phyloP scores from a whole-genome alignment of 2,797 vertebrate species.

The Decapterus maruadsi region DNA sequence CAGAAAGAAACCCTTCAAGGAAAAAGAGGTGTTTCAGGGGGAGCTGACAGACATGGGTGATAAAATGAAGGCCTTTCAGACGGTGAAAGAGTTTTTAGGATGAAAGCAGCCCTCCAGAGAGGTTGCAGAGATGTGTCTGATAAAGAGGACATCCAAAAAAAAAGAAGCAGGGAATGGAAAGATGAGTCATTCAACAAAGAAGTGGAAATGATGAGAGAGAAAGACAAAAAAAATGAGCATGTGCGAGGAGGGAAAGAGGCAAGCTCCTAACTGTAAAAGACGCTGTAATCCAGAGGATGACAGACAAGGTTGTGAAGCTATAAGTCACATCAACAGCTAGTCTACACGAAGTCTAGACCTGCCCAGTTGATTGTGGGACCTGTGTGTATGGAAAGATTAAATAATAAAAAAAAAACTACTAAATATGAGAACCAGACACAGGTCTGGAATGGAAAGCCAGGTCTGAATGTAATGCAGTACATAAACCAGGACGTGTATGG shows the following conservation, averaged over 20 bases:
- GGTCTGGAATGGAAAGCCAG: conserved; percentile 39
- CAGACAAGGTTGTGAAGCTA: conserved; percentile 37
- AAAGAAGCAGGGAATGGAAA: conserved; percentile 59
- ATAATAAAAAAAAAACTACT: conserved; percentile 43
- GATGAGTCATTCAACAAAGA: conserved; percentile 64
- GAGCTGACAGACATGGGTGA: conserved; percentile 48
- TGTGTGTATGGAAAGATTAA: conserved; percentile 57
- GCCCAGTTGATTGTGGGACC: conserved; percentile 49
- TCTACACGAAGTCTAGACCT: conserved; percentile 37
- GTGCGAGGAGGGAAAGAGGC: conserved; percentile 30
- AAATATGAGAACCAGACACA: conserved; percentile 64
- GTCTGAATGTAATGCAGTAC: conserved; percentile 5
- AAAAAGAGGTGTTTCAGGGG: conserved; percentile 39
- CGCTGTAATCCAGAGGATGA: conserved; percentile 40
- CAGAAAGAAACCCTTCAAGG: conserved; percentile 37
- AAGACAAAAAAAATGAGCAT: conserved; percentile 31
- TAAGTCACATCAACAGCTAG: conserved; percentile 63
- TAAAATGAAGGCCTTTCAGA: conserved; percentile 59
- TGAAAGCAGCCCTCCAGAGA: conserved; percentile 37
- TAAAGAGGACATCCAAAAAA: conserved; percentile 57
- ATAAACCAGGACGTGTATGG: conserved; percentile 23
- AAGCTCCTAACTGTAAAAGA: conserved; percentile 34
- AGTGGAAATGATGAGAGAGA: conserved; percentile 56
- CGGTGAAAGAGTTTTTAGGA: conserved; percentile 47
- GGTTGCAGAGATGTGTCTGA: conserved; percentile 49